These are phyloP conservation scores for Bellardia pandia DNA, from an alignment of 2,888 invertebrate genomes.

Conservation along the genomic window DNA sequence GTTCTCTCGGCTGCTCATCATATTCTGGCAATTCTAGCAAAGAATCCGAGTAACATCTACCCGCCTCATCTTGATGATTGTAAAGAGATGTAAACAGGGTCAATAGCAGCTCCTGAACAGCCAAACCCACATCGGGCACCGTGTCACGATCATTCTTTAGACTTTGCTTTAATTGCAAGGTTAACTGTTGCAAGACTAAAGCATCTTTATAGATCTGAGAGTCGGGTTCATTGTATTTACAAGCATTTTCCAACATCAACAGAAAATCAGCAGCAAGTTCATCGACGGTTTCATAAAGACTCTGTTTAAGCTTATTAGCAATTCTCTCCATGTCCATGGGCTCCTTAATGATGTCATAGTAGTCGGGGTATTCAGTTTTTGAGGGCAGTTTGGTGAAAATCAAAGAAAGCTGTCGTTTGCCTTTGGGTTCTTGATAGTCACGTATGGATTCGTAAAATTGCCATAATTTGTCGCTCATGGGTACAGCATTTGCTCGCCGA, in stretches of 20 bases:
- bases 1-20: constrained; percentile 87
- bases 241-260: constrained; percentile 98
- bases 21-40: constrained; percentile 96
- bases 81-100: constrained; percentile 96
- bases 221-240: constrained; percentile 98
- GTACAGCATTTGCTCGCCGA: constrained; percentile 84
- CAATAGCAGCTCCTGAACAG: constrained; percentile 95
- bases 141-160: constrained; percentile 89
- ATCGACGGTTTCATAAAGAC: constrained; percentile 91
- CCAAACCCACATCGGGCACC: constrained; percentile 94
- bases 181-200: constrained; percentile 94
- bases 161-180: constrained; percentile 95
- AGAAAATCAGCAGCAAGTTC: constrained; percentile 95
- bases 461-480: constrained; percentile 90
- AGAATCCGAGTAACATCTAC: constrained; percentile 97
- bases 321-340: constrained; percentile 99
- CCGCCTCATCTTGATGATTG: constrained; percentile 98
- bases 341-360: constrained; percentile 97
- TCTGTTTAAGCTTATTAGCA: constrained; percentile 92
- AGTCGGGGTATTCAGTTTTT: constrained; percentile 97
- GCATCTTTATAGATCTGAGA: constrained; percentile 99
- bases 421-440: constrained; percentile 94
- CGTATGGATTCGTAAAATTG: constrained; percentile 94
- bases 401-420: constrained; percentile 93
- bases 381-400: constrained; percentile 98